A percentile compares a stretch with the other conserved stretches of the same genome.
These are phyloP conservation scores for Globicephala melas DNA, from an alignment of 2,113 vertebrate genomes.

Conservation along the genomic window DNA sequence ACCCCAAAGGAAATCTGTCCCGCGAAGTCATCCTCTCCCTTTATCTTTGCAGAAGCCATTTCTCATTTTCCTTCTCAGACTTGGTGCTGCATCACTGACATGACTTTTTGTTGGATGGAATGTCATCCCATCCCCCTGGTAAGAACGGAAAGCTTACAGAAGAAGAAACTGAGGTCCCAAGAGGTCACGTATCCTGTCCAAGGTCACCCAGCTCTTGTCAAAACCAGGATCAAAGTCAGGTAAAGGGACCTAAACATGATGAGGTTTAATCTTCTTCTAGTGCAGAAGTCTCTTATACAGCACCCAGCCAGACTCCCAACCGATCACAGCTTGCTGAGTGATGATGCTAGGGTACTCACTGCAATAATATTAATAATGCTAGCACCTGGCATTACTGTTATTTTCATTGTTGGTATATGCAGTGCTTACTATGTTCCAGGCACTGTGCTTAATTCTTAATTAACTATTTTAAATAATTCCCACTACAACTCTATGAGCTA, in stretches of 20 bases:
- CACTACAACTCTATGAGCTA: neutral
- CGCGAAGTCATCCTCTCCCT: accelerated
- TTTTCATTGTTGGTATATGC: neutral
- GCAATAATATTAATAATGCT: neutral
- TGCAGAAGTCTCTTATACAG: neutral
- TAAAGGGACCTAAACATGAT: accelerated
- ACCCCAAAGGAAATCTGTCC: neutral
- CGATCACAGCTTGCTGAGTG: accelerated
- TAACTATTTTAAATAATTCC: neutral
- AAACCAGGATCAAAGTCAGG: neutral
- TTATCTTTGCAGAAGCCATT: neutral
- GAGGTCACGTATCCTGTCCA: neutral
- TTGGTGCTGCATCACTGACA: accelerated
- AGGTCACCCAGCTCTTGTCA: neutral
- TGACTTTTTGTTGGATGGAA: neutral
- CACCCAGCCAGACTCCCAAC: accelerated
- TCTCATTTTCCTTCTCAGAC: neutral
- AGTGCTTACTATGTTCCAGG: neutral
- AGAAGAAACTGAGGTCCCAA: neutral
- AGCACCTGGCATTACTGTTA: neutral
- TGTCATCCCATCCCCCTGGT: neutral
- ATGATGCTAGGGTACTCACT: neutral
- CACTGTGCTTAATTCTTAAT: neutral
- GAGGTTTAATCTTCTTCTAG: neutral
- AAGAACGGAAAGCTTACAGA: neutral